Evolutionary conservation across 1,140 invertebrate genomes (phyloP), one percentile per base, ranked within the genome.

Genomic region (Triops cancriformis): DNA sequence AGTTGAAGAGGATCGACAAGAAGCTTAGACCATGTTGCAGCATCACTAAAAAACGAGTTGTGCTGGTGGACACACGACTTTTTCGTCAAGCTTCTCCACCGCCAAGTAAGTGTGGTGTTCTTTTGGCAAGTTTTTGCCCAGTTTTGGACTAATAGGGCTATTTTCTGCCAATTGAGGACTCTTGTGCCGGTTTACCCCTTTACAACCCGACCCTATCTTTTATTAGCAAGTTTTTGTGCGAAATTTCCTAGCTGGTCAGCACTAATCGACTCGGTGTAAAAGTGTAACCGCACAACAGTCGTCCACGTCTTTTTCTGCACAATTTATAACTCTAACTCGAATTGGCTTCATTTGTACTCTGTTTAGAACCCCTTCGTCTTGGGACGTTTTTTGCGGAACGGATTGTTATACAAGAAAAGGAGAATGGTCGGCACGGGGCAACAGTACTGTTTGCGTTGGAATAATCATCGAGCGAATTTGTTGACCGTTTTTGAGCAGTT

Each of bases 371-470:
- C 23, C 43, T 45, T 45, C 41, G 11, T 77, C 28, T 77, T 72
- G 9, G n/a, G 26, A 26, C 45, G 7, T 76, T 31, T 72, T 73
- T 73, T 78, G 31, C 31, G 18, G 14, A 51, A 41, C 26, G 31
- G 73, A 26, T 75, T 11, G 6, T 14, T 28, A 5, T 27, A 78
- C 41, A 45, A 18, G 23, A 42, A 41, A 27, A 31, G 27, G 26
- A 72, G 64, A 51, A 41, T 64, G 64, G 78, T 31, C 23, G 43
- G 31, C 28, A 26, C 72, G 51, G 81, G 81, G 37, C 84, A 85
- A 80, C 84, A 85, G 73, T 85, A 85, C 80, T 84, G 85, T 78
- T 80, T 85, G 28, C 84, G 85, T 77, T 85, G 85, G 85, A 85
- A 86, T 81, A 83, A 85, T 79, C 85, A 85, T 80, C 84, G 84